Base-by-base conservation (phyloP, 2,888 invertebrate genomes). In the Psylliodes chrysocephalus region DNA sequence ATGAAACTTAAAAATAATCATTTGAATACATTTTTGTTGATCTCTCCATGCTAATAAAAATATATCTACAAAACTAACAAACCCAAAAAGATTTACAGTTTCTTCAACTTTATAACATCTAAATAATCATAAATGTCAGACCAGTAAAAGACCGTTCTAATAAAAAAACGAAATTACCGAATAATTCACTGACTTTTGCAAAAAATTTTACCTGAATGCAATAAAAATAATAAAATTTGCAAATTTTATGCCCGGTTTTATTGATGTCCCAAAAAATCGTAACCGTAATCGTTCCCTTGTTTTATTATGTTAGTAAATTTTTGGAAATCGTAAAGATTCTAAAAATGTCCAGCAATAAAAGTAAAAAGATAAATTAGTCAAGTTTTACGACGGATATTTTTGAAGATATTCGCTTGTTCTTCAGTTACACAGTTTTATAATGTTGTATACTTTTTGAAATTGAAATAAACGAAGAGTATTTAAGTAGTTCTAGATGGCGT, bases 261-360 rank as follows among this genome's bases (percentile, higher is more conserved):
- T 8, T 33, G 33, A 15, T 3, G 38, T 12, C 4, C 38, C 38
- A 40, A 40, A 40, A 40, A 40, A 40, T 5, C 15, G 38, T 40
- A 47, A 47, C 12, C 25, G 47, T 47, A 47, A 47, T 22, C 47
- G 8, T 47, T 10, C 12, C 12, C 25, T 22, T 22, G 25, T 47
- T 47, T 47, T 47, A 47, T 47, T 47, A 14, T 28, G 22, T 47
- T 47, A 47, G 47, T 47, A 47, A 47, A 47, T 47, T 47, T 47
- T 14, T 22, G 10, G 25, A 47, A 47, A 47, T 47, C 47, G 25
- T 47, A 47, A 47, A 47, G 19, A 44, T 44, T 17, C 44, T 17
- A 44, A 44, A 17, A 44, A 17, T 19, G 18, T 44, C 44, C n/a
- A 17, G 44, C 44, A 44, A 19, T 44, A 44, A 44, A 44, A 19